Evolutionary conservation across 1,140 invertebrate genomes (phyloP).

Genomic region (Ectropis grisescens): DNA sequence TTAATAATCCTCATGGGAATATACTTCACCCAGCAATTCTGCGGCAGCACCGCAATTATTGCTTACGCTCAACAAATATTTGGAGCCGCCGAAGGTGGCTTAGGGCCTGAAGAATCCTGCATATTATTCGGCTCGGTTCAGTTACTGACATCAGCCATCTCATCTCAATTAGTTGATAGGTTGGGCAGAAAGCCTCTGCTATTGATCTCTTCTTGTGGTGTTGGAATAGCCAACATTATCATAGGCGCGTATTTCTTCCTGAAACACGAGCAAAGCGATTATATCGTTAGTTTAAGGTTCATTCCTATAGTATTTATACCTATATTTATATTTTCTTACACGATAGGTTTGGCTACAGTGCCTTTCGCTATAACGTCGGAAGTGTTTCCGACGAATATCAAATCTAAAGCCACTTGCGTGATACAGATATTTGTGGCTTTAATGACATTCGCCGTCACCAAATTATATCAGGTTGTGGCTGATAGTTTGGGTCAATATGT

Average conservation of each 20-base stretch:
- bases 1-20: constrained; percentile 75
- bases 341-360: constrained; percentile 79
- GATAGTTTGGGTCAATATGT: constrained; percentile 75
- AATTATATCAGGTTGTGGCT: constrained; percentile 77
- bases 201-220: constrained; percentile 72
- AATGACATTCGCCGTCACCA: constrained; percentile 79
- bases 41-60: constrained; percentile 81
- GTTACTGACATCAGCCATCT: constrained; percentile 73
- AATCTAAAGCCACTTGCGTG: constrained; percentile 75
- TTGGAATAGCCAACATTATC: constrained; percentile 67
- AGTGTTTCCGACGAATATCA: constrained; percentile 80
- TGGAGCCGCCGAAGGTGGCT: constrained; percentile 63
- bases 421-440: constrained; percentile 66
- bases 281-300: constrained; percentile 59
- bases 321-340: constrained; percentile 79
- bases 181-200: constrained; percentile 79
- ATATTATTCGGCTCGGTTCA: constrained; percentile 79
- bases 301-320: constrained; percentile 78
- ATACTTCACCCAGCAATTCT: constrained; percentile 82
- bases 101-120: constrained; percentile 68
- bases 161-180: constrained; percentile 78
- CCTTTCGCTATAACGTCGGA: constrained; percentile 82
- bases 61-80: constrained; percentile 84
- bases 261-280: constrained; percentile 45
- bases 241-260: constrained; percentile 76